Conservation (phyloP, 2,888 invertebrate genomes). For the Hoplodrina ambigua region DNA sequence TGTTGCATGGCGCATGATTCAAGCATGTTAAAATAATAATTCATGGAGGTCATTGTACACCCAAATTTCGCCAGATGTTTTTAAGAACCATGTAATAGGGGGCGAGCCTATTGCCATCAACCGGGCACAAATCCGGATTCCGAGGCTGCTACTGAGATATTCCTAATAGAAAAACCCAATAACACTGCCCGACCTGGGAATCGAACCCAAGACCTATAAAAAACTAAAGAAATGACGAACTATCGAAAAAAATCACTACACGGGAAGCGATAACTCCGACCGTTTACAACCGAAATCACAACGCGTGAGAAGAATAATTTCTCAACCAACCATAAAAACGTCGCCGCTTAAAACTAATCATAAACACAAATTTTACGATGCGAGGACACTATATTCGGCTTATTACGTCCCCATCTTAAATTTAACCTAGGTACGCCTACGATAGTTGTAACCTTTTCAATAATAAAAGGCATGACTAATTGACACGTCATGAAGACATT, state of each 20-base stretch:
- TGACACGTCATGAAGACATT: conserved; percentile 51
- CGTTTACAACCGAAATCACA: neutral
- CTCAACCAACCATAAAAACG: neutral
- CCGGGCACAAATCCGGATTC: too few relatives aligned
- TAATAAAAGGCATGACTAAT: conserved; percentile 62
- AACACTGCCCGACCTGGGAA: too few relatives aligned
- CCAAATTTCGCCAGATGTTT: too few relatives aligned
- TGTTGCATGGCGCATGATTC: conserved; percentile 5
- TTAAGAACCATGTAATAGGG: too few relatives aligned
- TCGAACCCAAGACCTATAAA: too few relatives aligned
- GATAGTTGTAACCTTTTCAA: conserved; percentile 51
- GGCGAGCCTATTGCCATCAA: too few relatives aligned
- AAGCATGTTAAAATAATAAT: too few relatives aligned
- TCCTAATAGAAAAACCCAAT: too few relatives aligned
- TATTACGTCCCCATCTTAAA: conserved; percentile 42
- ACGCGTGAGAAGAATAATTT: conserved; percentile 29
- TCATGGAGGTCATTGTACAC: too few relatives aligned
- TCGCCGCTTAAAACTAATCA: conserved; percentile 1
- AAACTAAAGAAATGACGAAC: neutral
- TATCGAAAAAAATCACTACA: conserved; percentile 3
- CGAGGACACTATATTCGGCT: conserved; percentile 33
- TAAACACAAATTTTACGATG: conserved; percentile 19
- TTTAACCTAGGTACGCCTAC: conserved; percentile 31
- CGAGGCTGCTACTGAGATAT: too few relatives aligned
- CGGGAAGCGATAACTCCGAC: conserved; percentile 19